These are phyloP conservation scores for Acronicta leporina DNA, from an alignment of 2,888 invertebrate species.

Conservation along the genomic window DNA sequence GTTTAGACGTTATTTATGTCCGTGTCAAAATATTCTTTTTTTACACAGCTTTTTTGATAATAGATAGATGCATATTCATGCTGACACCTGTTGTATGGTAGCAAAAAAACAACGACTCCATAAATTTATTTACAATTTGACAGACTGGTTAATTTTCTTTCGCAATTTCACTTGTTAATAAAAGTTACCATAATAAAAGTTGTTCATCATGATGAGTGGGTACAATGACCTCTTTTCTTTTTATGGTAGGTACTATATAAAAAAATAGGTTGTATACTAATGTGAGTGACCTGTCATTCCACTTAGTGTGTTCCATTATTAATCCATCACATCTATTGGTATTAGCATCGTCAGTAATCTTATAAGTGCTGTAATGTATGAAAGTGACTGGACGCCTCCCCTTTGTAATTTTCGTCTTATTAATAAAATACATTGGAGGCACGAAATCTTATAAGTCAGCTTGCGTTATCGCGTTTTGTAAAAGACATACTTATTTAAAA, in stretches of 20 bases:
- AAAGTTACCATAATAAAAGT: no score
- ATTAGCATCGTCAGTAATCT: constrained; percentile 24
- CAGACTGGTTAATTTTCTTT: no score
- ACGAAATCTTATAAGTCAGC: constrained; percentile 2
- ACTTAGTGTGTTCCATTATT: constrained; percentile 13
- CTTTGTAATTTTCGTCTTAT: constrained; percentile 14
- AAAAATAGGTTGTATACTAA: no score
- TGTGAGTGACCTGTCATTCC: constrained; percentile 3
- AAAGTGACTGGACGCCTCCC: constrained; percentile 6
- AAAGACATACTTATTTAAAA: no score
- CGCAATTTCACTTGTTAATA: no score
- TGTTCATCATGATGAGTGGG: no score
- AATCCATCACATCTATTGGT: constrained; percentile 17
- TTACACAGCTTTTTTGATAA: not conserved
- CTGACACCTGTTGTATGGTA: not conserved
- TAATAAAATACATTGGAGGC: constrained; percentile 11
- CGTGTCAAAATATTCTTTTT: not conserved
- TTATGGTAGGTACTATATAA: no score
- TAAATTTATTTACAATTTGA: no score
- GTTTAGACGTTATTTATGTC: constrained; percentile 6
- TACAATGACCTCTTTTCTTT: no score
- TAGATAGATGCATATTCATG: not conserved
- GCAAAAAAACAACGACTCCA: no score
- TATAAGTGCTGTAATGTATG: constrained; percentile 27
- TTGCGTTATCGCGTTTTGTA: no score